Conservation (phyloP, 2,888 invertebrate genomes). For the Catocala fraxini region DNA sequence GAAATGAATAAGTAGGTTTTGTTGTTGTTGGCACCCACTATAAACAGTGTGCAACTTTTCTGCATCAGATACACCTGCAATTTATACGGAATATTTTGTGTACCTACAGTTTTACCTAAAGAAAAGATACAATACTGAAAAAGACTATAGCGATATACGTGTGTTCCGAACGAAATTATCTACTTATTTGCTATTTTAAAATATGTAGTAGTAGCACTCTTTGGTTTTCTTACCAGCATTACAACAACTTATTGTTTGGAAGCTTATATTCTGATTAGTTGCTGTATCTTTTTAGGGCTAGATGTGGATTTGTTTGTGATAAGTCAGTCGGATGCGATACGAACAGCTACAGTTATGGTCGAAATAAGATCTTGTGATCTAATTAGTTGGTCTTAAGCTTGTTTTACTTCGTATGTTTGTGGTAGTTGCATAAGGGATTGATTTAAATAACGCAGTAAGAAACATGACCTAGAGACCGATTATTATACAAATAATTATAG, state of each 20-base stretch:
- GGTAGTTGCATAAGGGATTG: too few species aligned
- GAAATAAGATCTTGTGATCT: not conserved
- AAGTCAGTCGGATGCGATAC: slow-evolving; percentile 22
- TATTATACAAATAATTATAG: not conserved
- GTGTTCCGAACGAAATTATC: too few species aligned
- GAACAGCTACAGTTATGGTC: slow-evolving; percentile 27
- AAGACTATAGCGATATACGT: too few species aligned
- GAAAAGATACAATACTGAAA: too few species aligned
- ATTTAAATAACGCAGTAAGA: too few species aligned
- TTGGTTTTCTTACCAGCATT: not conserved
- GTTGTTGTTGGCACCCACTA: slow-evolving; percentile 49
- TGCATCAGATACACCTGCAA: not conserved
- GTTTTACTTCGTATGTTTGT: too few species aligned
- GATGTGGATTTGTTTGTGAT: slow-evolving; percentile 38
- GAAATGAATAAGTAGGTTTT: slow-evolving; percentile 49
- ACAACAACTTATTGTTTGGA: slow-evolving; percentile 2
- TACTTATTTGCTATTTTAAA: too few species aligned
- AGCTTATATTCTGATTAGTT: slow-evolving; percentile 30
- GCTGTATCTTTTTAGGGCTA: slow-evolving; percentile 25
- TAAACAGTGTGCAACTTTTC: slow-evolving; percentile 27
- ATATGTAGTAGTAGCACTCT: not conserved
- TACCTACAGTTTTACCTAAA: too few species aligned
- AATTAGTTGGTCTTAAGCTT: not conserved
- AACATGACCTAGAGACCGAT: too few species aligned
- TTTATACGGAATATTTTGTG: too few species aligned